phyloP scores from a whole-genome alignment of 2,888 invertebrate genomes.

The Ecliptopera silaceata region DNA sequence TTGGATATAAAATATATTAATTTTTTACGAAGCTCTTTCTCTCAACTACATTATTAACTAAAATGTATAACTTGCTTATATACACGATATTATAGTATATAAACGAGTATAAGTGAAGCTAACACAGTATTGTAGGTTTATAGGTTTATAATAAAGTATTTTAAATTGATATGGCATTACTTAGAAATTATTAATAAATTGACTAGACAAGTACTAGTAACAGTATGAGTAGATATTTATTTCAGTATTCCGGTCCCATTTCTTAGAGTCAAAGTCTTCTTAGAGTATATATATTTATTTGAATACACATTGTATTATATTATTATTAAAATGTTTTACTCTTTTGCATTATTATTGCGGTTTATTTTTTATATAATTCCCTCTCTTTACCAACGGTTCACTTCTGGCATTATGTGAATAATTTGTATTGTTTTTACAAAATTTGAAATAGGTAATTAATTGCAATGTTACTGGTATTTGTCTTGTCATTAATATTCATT shows the following conservation, averaged over 20 bases:
- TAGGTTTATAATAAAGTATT: constrained; percentile 33
- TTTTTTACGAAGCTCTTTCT: constrained; percentile 55
- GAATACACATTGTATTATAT: too few relatives aligned
- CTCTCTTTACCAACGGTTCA: too few relatives aligned
- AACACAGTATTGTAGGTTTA: constrained; percentile 57
- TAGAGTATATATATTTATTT: too few relatives aligned
- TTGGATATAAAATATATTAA: constrained; percentile 48
- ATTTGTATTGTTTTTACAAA: background rate
- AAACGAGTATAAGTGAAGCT: constrained; percentile 33
- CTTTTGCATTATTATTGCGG: too few relatives aligned
- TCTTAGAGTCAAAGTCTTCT: too few relatives aligned
- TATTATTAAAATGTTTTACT: too few relatives aligned
- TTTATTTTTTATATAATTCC: too few relatives aligned
- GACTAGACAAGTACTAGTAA: constrained; percentile 11
- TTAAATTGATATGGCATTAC: constrained; percentile 30
- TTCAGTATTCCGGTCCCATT: background rate
- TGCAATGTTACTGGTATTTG: constrained; percentile 14
- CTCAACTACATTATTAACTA: constrained; percentile 46
- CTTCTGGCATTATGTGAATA: too few relatives aligned
- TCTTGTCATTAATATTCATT: constrained; percentile 8
- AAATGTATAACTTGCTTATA: constrained; percentile 51
- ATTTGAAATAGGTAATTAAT: background rate
- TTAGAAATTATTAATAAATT: constrained; percentile 21
- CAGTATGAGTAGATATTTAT: too few relatives aligned
- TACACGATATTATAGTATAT: constrained; percentile 46